Evolutionary conservation across 2,113 vertebrate genomes (phyloP).

Genomic region (Elaphurus davidianus): DNA sequence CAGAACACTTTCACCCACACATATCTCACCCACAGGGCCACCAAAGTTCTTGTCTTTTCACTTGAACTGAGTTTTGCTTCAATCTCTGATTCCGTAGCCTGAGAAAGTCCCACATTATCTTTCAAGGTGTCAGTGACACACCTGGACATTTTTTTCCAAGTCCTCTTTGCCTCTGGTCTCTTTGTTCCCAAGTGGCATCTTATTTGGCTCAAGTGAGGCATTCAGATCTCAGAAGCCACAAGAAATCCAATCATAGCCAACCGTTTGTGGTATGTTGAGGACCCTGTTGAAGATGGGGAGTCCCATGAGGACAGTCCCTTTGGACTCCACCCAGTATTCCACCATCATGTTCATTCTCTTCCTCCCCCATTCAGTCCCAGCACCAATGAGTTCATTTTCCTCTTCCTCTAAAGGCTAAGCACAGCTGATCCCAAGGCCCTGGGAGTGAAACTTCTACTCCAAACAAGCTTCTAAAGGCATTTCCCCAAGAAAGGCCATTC

Average conservation of each 20-base stretch:
- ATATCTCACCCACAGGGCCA: neutral
- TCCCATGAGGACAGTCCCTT: neutral
- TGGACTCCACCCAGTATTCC: neutral
- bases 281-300: neutral
- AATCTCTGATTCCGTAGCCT: neutral
- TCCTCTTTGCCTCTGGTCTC: neutral
- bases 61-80: neutral
- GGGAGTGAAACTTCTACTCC: neutral
- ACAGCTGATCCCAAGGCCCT: neutral
- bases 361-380: neutral
- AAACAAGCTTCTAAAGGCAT: neutral
- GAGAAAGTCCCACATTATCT: neutral
- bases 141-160: neutral
- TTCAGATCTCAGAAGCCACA: neutral
- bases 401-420: neutral
- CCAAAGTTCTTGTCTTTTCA: neutral
- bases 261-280: neutral
- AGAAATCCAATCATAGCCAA: neutral
- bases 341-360: neutral
- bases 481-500: slow-evolving; percentile 26
- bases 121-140: neutral
- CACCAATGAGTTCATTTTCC: too few species aligned
- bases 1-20: too few species aligned
- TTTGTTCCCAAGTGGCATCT: neutral
- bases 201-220: neutral